These are phyloP conservation scores for Pavo muticus DNA, from an alignment of 2,113 vertebrate species.

Conservation along the genomic window DNA sequence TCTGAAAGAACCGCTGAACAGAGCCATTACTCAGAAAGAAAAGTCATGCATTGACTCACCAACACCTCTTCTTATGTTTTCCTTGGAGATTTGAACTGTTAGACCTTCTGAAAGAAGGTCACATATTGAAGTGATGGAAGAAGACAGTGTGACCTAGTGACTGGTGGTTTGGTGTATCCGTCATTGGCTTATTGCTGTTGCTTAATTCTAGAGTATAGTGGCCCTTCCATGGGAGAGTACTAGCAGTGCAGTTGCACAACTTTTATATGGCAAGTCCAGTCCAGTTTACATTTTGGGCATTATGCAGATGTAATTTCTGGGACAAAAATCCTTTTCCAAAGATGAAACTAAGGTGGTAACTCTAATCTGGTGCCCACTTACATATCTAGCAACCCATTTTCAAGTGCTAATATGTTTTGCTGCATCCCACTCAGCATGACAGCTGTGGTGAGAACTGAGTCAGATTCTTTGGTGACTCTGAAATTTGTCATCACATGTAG, in stretches of 20 bases:
- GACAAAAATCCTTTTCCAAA: not conserved
- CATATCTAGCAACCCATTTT: not conserved
- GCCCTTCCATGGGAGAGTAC: not conserved
- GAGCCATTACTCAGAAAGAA: slow-evolving; percentile 45
- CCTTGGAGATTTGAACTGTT: not conserved
- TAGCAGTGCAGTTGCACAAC: not conserved
- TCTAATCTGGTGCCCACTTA: not conserved
- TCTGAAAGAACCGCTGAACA: not conserved
- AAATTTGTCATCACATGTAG: slow-evolving; percentile 51
- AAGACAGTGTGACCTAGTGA: not conserved
- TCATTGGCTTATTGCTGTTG: not conserved
- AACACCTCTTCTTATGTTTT: slow-evolving; percentile 12
- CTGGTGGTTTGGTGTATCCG: not conserved
- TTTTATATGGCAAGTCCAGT: not conserved
- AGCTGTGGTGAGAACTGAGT: slow-evolving; percentile 60
- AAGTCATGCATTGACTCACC: not conserved
- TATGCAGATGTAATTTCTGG: not conserved
- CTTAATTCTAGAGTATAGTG: not conserved
- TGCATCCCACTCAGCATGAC: not conserved
- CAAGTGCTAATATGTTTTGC: slow-evolving; percentile 9
- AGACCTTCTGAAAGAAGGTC: not conserved
- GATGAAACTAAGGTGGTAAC: not conserved
- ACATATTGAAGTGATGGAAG: not conserved
- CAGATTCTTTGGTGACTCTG: slow-evolving; percentile 33
- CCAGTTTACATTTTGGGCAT: not conserved